Conservation (phyloP, 2,113 vertebrate genomes). For the Proterorhinus semilunaris region DNA sequence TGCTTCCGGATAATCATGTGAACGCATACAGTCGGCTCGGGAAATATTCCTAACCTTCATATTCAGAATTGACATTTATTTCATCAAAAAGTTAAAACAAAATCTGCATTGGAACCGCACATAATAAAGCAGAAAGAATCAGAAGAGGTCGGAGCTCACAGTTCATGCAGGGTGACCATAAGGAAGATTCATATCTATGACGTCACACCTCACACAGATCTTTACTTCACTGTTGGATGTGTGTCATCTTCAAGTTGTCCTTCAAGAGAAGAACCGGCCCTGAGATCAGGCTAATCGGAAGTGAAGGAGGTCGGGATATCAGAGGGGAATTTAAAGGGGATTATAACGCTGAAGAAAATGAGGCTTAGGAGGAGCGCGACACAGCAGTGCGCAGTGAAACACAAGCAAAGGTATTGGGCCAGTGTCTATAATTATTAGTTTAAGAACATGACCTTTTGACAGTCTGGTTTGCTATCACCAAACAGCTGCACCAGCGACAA, state of each 20-base stretch:
- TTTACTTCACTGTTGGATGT: constrained; percentile 14
- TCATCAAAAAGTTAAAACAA: no score
- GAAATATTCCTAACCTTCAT: no score
- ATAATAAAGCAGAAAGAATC: no score
- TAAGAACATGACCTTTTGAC: background rate
- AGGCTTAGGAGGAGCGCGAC: constrained; percentile 44
- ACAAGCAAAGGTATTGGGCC: background rate
- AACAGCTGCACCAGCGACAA: constrained; percentile 23
- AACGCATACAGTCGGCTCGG: background rate
- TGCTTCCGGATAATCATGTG: constrained; percentile 1
- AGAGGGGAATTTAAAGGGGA: constrained; percentile 72
- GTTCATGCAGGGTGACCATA: background rate
- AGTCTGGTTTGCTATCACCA: background rate
- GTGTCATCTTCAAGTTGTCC: background rate
- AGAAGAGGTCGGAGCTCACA: no score
- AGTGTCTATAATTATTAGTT: background rate
- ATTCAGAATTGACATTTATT: no score
- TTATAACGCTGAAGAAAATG: constrained; percentile 73
- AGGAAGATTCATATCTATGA: constrained; percentile 16
- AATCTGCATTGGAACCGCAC: no score
- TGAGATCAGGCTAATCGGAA: constrained; percentile 74
- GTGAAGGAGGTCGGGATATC: constrained; percentile 76
- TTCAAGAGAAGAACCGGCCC: constrained; percentile 26
- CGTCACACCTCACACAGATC: constrained; percentile 17
- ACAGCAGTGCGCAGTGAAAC: constrained; percentile 10